Base-by-base conservation (phyloP, 92 coral and sea anemone genomes). In the Bergia sp. region DNA sequence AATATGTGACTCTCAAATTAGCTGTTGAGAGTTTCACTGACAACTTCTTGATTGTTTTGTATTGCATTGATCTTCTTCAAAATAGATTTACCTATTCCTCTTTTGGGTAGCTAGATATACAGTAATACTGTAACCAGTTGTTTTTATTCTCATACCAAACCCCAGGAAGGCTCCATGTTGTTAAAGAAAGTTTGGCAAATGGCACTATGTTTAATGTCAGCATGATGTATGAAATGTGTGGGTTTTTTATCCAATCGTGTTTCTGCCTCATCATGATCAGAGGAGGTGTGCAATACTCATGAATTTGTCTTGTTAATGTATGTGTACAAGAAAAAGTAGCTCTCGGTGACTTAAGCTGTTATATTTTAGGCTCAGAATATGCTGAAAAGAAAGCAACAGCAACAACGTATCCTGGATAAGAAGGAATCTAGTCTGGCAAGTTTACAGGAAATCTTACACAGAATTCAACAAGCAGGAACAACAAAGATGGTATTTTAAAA, bases 381-480 rank as follows among this genome's bases (percentile, higher is more conserved):
- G 41, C 43, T 84, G 58, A 84, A 84, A 84, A 44, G 65, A 84
- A 84, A 84, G 41, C 61, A 67, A 49, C 79, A 84, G 29, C 87
- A 71, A 71, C 87, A 84, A 37, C 74, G 87, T 44, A 84, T 45
- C 61, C 43, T 84, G 79, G 79, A 71, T 15, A 84, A 84, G 87
- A 84, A 84, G 37, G 78, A 84, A 29, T 69, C 87, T 23, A 84
- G 87, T 84, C 78, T 84, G 45, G 87, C 78, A 29, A 84, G 79
- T 45, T 84, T 84, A 44, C 78, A 84, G 39, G 87, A 84, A 69
- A 47, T 84, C 77, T 69, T 84, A 76, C 64, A 71, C 64, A 84
- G 87, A 45, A 84, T 84, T 44, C 87, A 84, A 11, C 77, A 84
- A 84, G 87, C 87, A 44, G 87, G 87, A 15, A 84, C 87, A 84